A percentile compares a stretch with the other conserved stretches of the same genome.
Conservation (phyloP, 2,888 invertebrate species). For the Neoscelio sp. region DNA sequence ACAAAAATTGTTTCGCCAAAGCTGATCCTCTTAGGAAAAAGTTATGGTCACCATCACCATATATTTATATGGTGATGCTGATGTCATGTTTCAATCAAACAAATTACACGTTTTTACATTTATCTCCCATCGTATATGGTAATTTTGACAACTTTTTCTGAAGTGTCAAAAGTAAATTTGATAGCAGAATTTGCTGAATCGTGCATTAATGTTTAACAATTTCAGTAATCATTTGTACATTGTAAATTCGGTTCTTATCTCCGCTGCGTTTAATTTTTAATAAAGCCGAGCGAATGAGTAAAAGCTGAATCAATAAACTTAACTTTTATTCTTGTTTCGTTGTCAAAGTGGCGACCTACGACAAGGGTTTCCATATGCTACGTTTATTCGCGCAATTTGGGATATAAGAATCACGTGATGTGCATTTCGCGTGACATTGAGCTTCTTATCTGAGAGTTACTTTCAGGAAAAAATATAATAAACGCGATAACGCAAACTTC, state of each 20-base stretch:
- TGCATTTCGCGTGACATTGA: conserved; percentile 55
- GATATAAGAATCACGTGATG: conserved; percentile 45
- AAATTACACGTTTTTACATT: too few relatives aligned
- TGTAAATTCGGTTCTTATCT: not conserved
- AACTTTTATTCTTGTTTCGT: conserved; percentile 2
- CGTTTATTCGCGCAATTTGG: conserved; percentile 40
- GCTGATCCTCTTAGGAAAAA: too few relatives aligned
- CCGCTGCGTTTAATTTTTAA: not conserved
- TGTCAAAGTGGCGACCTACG: conserved; percentile 53
- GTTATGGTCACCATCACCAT: too few relatives aligned
- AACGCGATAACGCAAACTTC: conserved; percentile 33
- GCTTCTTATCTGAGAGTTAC: conserved; percentile 31
- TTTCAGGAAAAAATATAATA: conserved; percentile 45
- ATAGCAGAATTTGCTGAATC: too few relatives aligned
- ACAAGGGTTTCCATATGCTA: conserved; percentile 47
- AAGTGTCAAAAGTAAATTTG: too few relatives aligned
- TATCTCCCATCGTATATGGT: too few relatives aligned
- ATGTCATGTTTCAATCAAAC: too few relatives aligned
- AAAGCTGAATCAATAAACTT: not conserved
- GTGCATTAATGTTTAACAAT: too few relatives aligned
- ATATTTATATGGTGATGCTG: too few relatives aligned
- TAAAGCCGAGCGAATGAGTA: not conserved
- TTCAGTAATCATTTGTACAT: too few relatives aligned
- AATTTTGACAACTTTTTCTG: too few relatives aligned
- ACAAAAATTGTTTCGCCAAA: too few relatives aligned